phyloP scores from a whole-genome alignment of 2,797 vertebrate genomes.

The Onychomys torridus region DNA sequence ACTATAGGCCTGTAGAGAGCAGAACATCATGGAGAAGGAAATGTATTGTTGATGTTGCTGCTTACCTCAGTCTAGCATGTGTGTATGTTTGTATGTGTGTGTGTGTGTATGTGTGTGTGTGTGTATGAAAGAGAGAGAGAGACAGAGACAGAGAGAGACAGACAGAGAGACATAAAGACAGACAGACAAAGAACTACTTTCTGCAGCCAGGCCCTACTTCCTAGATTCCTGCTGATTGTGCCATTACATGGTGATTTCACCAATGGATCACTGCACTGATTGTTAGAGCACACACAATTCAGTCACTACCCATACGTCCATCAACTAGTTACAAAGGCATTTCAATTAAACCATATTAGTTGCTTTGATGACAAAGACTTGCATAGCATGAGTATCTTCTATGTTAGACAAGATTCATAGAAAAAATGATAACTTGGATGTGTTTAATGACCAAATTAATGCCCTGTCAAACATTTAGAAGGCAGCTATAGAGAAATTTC shows the following conservation, averaged over 20 bases:
- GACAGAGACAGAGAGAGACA: neutral
- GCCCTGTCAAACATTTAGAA: constrained; percentile 1
- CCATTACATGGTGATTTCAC: too few species aligned
- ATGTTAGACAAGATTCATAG: neutral
- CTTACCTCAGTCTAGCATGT: neutral
- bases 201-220: neutral
- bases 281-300: neutral
- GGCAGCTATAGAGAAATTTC: neutral
- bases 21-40: neutral
- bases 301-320: neutral
- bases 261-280: neutral
- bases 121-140: too few species aligned
- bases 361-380: neutral
- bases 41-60: neutral
- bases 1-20: neutral
- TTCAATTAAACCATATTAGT: neutral
- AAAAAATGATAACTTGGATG: neutral
- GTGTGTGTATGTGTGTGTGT: too few species aligned
- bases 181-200: neutral
- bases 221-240: neutral
- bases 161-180: neutral
- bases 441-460: neutral
- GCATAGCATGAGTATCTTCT: neutral
- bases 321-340: neutral
- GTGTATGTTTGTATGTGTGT: neutral